Base-by-base conservation (phyloP, 2,888 invertebrate species). In the Apamea monoglypha region DNA sequence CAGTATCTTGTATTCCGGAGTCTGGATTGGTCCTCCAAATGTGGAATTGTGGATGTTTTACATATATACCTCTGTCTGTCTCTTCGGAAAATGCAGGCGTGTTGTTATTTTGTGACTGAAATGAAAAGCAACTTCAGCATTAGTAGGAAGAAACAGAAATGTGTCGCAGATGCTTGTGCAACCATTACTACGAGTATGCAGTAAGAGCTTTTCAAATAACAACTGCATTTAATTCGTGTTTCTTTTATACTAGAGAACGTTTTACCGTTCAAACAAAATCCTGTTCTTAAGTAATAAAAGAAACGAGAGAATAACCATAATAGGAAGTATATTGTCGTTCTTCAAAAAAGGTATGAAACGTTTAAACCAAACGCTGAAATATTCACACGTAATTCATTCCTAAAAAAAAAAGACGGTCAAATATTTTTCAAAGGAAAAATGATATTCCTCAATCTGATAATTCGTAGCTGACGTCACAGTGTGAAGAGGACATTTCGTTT, bases 151-250 rank as follows among this genome's bases (percentile, higher is more conserved):
- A 7, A 36, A 56, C 21, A 32, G 50, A 44, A 44, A 63, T 32
- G 8, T 72, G 61, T 53, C 16, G 21, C 21, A 29, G 59, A 69
- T 50, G 10, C n/a, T 78, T 83, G 68, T 56, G n/a, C 56, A 36
- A 78, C 40, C 50, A 83, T 72, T 63, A 53, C 21, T 21, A n/a
- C n/a, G n/a, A n/a, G n/a, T n/a, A 76, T 56, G 61, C 78, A 68
- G 29, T 83, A 67, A 68, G 56, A 83, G 67, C 67, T 68, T 32
- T 83, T 77, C 4, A 77, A 61, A 59, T 66, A 67, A 36, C 59
- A 44, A 67, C 61, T 77, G 40, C 53, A 25, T 61, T 61, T 61
- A 8, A 71, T 71, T 83, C 29, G 53, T 61, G 44, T 82, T 76
- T 40, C 56, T 82, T 69, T 69, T 59, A 14, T 16, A 8, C 40